Evolutionary conservation across 37 sponge, comb jelly and placozoan species (phyloP), one percentile per base, ranked within the genome.

Genomic region (Hexactinellida sp.): DNA sequence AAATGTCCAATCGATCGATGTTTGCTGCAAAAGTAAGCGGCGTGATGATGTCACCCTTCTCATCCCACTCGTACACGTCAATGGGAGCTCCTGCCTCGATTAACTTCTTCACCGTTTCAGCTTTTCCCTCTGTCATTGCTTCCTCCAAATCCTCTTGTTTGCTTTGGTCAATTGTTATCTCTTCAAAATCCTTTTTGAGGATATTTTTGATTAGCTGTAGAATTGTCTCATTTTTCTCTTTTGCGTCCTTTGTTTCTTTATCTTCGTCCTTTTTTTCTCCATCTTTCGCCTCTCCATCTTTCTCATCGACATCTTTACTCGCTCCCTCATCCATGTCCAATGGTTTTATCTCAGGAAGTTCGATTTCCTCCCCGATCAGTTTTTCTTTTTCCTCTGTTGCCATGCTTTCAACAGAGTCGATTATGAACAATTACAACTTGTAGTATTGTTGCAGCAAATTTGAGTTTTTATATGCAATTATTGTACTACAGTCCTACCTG

Each of bases 331-430:
- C 76, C 13, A 16, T 5, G 13, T 41, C 47, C 5, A 13, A 16
- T n/a, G 76, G 3, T 63, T 63, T 63, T 63, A 63, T 63, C 13
- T 63, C 76, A 32, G 32, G 5, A 10, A 63, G 21, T 63, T 63
- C 76, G 5, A 63, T 63, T 3, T 63, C 76, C 21, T 63, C 76
- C 30, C 76, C 76, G 13, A 63, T 63, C 76, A 63, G 13, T 63
- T 63, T 63, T 28, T 63, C 76, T n/a, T 63, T 63, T 63, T 63
- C 76, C 76, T 63, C 76, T 25, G 76, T 63, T 63, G 76, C 76
- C 76, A 63, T 63, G n/a, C 16, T 47, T 47, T 47, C 52, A 63
- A 63, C 30, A 63, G 76, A 63, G 3, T 63, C 5, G 76, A 28
- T 16, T 47, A 47, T 47, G 13, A 47, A 47, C 16, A 47, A 47